Base-by-base conservation (phyloP, 35 echinoderm and acorn worm species). In the Amphiura filiformis region DNA sequence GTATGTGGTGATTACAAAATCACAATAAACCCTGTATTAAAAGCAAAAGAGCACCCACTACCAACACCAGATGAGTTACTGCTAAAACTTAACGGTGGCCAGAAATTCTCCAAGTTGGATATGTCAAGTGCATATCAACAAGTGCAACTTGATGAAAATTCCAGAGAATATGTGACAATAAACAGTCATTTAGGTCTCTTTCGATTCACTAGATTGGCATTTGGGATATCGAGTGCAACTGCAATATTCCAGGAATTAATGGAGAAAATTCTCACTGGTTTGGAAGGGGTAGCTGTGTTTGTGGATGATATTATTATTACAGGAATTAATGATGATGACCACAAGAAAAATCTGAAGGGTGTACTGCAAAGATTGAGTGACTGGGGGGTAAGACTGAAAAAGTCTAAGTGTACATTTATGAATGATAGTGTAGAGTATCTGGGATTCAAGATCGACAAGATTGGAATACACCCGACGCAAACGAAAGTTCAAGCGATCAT, bases 1-100 rank as follows among this genome's bases (percentile, higher is more conserved):
- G 78, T 94, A 26, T 90, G 87, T 86, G 82, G 92, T n/a, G 92
- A 94, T 39, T 90, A 85, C 57, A 94, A 94, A 65, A 38, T 86
- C 9, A 89, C 78, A 12, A 32, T 86, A 26, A 94, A 80, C 39
- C 77, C 32, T 34, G 75, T 37, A 1, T 13, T 64, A 3, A 78
- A 87, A 0, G 28, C 56, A 0, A 41, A 49, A 30, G 39, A 49
- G 18, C 34, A 87, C 36, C 86, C 86, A 13, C 32, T 87, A 2
- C 86, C 86, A 33, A 87, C 20, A 36, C 2, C 26, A 28, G 83
- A 89, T 23, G 87, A 82, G 1, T 34, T 89, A 75, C 56, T 81
- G 13, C 3, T 31, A 14, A 80, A 28, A 23, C 78, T 94, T n/a
- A 26, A 77, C 20, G 92, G 92, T 41, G 88, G 88, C 18, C 23